Percentiles rank a stretch among this genome's conserved stretches.
Evolutionary conservation across 2,888 invertebrate species (phyloP).

Genomic region (Latrodectus hesperus): DNA sequence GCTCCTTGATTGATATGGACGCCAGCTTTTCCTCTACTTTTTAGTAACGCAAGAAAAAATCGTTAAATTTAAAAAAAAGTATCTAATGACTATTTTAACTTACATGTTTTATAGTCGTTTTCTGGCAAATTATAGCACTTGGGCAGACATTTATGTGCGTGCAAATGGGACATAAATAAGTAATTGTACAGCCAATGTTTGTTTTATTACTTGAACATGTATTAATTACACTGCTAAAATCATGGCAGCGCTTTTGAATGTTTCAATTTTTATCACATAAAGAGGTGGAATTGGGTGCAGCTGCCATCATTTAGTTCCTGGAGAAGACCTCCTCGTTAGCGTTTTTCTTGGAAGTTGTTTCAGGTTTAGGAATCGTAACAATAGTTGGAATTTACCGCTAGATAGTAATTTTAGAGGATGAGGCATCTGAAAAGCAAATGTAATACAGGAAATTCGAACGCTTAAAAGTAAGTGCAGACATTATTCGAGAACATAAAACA

Average conservation of each 20-base stretch:
- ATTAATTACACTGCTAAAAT: background rate
- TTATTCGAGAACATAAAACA: too few species aligned
- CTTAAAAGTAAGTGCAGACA: too few species aligned
- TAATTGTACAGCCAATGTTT: slow-evolving; percentile 28
- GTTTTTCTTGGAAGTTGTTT: too few species aligned
- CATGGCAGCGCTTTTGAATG: background rate
- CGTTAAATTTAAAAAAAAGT: background rate
- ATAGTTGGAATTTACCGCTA: too few species aligned
- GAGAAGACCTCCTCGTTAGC: too few species aligned
- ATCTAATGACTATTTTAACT: background rate
- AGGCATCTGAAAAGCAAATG: too few species aligned
- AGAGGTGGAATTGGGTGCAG: background rate
- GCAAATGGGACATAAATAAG: slow-evolving; percentile 35
- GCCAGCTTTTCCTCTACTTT: background rate
- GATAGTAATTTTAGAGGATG: too few species aligned
- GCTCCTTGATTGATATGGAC: background rate
- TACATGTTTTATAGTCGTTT: background rate
- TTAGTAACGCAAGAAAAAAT: background rate
- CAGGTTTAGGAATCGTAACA: too few species aligned
- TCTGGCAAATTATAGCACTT: slow-evolving; percentile 42
- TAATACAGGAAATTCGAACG: too few species aligned
- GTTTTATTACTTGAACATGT: slow-evolving; percentile 5
- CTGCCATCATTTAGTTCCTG: too few species aligned
- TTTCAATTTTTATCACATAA: slow-evolving; percentile 1
- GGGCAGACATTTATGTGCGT: slow-evolving; percentile 30